These are phyloP conservation scores for Bothrops jararaca DNA, from an alignment of 2,113 vertebrate genomes.

Conservation along the genomic window DNA sequence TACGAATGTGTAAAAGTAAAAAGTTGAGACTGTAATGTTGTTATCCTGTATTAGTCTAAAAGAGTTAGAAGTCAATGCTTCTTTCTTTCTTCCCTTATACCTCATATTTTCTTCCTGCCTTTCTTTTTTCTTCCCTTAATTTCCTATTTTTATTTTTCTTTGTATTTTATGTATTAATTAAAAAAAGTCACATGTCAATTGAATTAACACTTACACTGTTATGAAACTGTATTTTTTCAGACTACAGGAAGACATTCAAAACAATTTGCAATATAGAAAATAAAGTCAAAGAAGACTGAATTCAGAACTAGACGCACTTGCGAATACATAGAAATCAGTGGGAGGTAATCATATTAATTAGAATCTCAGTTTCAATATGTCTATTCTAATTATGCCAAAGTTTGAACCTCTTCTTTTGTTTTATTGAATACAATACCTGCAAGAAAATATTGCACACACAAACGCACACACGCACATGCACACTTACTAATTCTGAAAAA, in stretches of 20 bases:
- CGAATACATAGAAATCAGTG: neutral
- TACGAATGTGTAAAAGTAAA: too few relatives aligned
- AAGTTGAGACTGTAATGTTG: too few relatives aligned
- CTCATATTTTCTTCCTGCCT: too few relatives aligned
- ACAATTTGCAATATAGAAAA: neutral
- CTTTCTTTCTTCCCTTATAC: too few relatives aligned
- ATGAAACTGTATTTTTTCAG: neutral
- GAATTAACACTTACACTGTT: neutral
- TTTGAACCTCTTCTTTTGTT: neutral
- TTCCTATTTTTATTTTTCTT: too few relatives aligned
- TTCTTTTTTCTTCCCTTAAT: too few relatives aligned
- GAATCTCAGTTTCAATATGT: neutral
- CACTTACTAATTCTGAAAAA: too few relatives aligned
- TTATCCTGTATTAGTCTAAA: too few relatives aligned
- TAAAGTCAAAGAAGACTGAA: neutral
- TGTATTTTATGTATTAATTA: too few relatives aligned
- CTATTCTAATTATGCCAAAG: neutral
- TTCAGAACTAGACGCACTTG: neutral
- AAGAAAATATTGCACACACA: neutral
- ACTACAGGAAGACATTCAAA: neutral
- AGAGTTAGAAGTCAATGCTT: too few relatives aligned
- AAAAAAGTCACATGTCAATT: neutral
- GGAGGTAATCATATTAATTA: neutral
- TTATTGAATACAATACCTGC: neutral
- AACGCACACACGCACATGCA: neutral